Base-by-base conservation (phyloP, 2,113 vertebrate species). In the Arothron firmamentum region DNA sequence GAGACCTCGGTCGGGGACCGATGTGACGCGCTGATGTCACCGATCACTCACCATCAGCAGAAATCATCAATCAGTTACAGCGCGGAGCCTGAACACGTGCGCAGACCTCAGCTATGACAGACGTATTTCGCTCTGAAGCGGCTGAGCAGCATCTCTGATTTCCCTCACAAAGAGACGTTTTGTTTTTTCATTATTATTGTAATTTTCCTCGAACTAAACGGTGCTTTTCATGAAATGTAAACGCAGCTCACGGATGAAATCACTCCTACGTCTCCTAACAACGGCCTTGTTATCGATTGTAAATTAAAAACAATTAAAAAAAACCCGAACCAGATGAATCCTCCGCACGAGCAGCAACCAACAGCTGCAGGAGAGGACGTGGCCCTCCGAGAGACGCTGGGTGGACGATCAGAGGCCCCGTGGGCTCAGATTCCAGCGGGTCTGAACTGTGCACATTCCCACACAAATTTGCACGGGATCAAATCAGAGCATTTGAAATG, bases 401-500 rank as follows among this genome's bases (percentile, higher is more conserved):
- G 2, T 23, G 3, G 21, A 23, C 3, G 3, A 23, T 23, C 21
- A 23, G 21, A 23, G 21, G 21, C 76, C 65, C 28, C 2, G 10
- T 58, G 45, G 49, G 46, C 31, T 63, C 55, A 49, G 53, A 16
- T 42, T 17, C 59, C 52, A 72, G 67, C 19, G 51, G 55, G 43
- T 4, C 38, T 56, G 74, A 75, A 72, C 60, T 13, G 38, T 52
- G 63, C 56, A 78, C 65, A 78, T 72, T 78, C 69, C 46, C 77
- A 77, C 77, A 82, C 60, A 73, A 56, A 81, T 80, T 75, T 58
- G 76, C 68, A 74, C 79, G 68, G 62, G 47, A 77, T 71, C 64
- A 74, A 75, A 67, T 67, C 50, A 64, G 3, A n/a, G 17, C 51
- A 49, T 43, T 48, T 42, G 51, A 65, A 74, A 65, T 28, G 47